Base-by-base conservation (phyloP, 2,113 vertebrate species). In the Barbus barbus region DNA sequence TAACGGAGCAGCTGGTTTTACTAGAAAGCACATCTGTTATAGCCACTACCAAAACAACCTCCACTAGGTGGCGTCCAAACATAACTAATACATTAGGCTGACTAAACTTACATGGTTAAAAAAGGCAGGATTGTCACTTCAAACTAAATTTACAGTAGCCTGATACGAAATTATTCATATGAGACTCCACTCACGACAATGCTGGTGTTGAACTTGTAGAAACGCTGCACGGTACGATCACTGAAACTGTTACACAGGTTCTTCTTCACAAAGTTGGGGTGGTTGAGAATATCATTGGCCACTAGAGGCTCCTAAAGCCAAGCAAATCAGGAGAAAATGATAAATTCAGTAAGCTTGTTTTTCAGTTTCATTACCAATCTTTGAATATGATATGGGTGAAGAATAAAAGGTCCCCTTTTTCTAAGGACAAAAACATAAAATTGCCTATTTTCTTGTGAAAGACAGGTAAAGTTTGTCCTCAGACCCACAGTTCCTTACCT, bases 211-310 rank as follows among this genome's bases (percentile, higher is more conserved):
- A 99, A 99, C 88, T 99, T 99, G 79, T 99, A 99, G 92, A 98
- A 99, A 72, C 98, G 94, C 91, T 99, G 98, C 86, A 99, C 98
- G 0, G 98, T 99, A 82, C 98, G 94, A 94, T 99, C 98, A 3
- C 97, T 99, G 94, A 99, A 99, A 94, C 98, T 99, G 94, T 99
- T 99, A 74, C 98, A 99, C 46, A 99, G 93, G 88, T 99, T 99
- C 60, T 99, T 99, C 95, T 97, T 99, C 53, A 99, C 98, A 0
- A 99, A 99, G 90, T 99, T 98, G 9, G 98, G 98, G 83, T 99
- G 98, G 90, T 99, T 99, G 73, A 99, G 92, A 90, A 99, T 99
- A 86, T 99, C 98, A 0, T 99, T 99, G 6, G 98, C 98, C 12
- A 99, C 98, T 87, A 99, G 91, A 0, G 98, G 98, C 91, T 99